Base-by-base conservation (phyloP, 2,797 vertebrate genomes). In the Neosalanx taihuensis region DNA sequence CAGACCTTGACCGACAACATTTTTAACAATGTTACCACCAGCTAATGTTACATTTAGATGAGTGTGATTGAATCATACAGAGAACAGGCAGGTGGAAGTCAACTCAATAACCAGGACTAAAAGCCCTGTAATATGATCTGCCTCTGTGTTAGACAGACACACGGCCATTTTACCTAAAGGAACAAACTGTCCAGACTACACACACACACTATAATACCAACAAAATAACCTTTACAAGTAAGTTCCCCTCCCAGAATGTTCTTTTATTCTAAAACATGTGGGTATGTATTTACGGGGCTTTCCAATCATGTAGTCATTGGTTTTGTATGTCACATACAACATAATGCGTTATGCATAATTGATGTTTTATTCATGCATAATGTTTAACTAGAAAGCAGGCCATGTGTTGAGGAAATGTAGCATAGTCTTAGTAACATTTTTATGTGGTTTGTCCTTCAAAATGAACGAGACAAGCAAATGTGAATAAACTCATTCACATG, bases 51-150 rank as follows among this genome's bases (percentile, higher is more conserved):
- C 89, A 85, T 71, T 72, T 74, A 73, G 76, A 79, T 60, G 67
- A 68, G 80, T 23, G 68, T 86, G 78, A 90, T 88, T 83, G 77
- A 86, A 90, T 90, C 84, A 85, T 76, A 62, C 73, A 74, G 70
- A 71, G 82, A 78, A 70, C 75, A 68, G 73, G 71, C 60, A 74
- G 76, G 80, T 76, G 86, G 82, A 79, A 81, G 83, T 79, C 79
- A 69, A 72, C 70, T 69, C 73, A n/a, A 56, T 56, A 69, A 33
- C 46, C 46, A 18, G 66, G 20, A 18, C 66, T 57, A 57, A 68
- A 49, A 76, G 84, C 78, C 35, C 64, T 79, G 90, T 85, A 87
- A 91, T 72, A 75, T 83, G 89, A 91, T 85, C 84, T 79, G 31
- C 35, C 72, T 81, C 49, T 58, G 74, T 74, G 72, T 77, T 71